Evolutionary conservation across 2,888 invertebrate genomes (phyloP), one percentile per base, ranked within the genome.

Genomic region (Norana najaformis): DNA sequence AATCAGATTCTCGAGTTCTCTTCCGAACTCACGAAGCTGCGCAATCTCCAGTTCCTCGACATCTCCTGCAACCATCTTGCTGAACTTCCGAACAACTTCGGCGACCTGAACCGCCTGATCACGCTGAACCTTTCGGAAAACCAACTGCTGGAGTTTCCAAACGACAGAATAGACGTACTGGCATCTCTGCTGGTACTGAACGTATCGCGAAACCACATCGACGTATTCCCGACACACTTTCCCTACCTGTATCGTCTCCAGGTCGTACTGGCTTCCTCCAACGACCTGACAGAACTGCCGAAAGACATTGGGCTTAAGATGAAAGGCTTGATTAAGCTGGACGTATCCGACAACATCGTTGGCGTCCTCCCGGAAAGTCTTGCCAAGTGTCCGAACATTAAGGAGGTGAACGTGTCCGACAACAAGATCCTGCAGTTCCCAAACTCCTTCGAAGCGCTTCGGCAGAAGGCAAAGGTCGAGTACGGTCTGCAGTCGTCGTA

Each of bases 261-360:
- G 88, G 91, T 92, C 4, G 92, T 94, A 18, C 91, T 92, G n/a
- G 94, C 93, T 23, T 91, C 93, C 18, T 91, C 93, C 38, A 94
- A 94, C 90, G 94, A 94, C 91, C 91, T 94, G 1, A 91, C 92
- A 47, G 92, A 92, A 20, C 92, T 94, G 41, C 94, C 94, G 0
- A 92, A 92, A 3, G 92, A 92, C 14, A 94, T 94, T 53, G 92
- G 94, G 18, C 92, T 93, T 91, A 94, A 93, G 91, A 93, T 94
- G 92, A 93, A 92, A 89, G 93, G 96, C 92, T 95, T 98, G 2
- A 96, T 97, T 92, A 94, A 95, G 13, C 94, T 98, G 37, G 97
- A 98, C 94, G 95, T 98, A 38, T 98, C 98, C 0, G 96, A 96
- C 91, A 98, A 98, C 95, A 97, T 97, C 30, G 96, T 98, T 88